A percentile compares a stretch with the other conserved stretches of the same genome.
Evolutionary conservation across 2,113 vertebrate species (phyloP).

Genomic region (Pyrgilauda ruficollis): DNA sequence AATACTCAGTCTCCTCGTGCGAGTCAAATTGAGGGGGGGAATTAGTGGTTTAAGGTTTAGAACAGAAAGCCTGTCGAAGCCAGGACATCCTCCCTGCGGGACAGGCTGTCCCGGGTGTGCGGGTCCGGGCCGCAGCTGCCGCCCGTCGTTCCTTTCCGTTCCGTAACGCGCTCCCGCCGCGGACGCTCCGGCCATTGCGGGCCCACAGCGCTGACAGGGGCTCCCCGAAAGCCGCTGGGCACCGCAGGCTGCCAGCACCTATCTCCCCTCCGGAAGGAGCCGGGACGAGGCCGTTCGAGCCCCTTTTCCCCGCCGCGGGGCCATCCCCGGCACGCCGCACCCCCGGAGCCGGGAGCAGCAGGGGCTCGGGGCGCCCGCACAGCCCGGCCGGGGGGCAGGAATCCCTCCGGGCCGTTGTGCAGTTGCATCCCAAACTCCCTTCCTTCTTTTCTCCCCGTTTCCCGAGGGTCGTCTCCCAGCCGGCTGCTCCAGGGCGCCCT

Average conservation of each 20-base stretch:
- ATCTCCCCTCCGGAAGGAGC: not conserved
- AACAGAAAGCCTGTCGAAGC: not conserved
- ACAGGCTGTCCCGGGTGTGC: not conserved
- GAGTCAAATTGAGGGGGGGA: fast-evolving
- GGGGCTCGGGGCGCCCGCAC: not conserved
- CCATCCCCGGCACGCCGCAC: not conserved
- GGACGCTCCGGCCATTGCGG: not conserved
- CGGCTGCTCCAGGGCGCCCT: not conserved
- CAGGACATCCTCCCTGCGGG: not conserved
- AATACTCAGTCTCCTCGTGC: not conserved
- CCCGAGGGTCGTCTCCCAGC: not conserved
- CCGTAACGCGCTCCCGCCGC: not conserved
- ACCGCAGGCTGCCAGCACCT: fast-evolving
- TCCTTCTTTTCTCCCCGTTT: not conserved
- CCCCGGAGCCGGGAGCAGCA: not conserved
- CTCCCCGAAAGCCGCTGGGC: not conserved
- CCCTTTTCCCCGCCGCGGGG: not conserved
- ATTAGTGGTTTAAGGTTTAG: not conserved
- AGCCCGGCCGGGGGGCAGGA: not conserved
- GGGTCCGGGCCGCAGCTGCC: not conserved
- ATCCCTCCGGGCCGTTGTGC: not conserved
- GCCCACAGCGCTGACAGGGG: not conserved
- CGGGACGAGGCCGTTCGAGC: not conserved
- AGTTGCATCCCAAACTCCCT: not conserved
- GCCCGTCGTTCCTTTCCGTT: not conserved